Evolutionary conservation across 2,888 invertebrate species (phyloP).

Genomic region (Cerceris ruficornis): DNA sequence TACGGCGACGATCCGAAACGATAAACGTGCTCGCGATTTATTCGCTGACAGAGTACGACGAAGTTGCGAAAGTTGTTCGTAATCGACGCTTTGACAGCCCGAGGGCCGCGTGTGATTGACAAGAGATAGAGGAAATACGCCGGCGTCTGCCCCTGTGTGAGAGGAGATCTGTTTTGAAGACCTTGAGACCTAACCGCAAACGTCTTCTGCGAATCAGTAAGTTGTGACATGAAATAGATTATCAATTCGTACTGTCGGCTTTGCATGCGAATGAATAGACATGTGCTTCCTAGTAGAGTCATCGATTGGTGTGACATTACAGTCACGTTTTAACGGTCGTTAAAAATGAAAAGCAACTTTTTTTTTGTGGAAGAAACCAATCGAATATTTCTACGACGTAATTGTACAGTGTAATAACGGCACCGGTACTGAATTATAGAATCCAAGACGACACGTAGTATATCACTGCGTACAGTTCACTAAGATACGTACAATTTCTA

Average conservation of each 20-base stretch:
- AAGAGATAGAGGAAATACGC: neutral
- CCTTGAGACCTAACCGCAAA: too few species aligned
- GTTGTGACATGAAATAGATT: too few species aligned
- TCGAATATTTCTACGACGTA: neutral
- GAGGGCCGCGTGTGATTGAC: constrained; percentile 27
- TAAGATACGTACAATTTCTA: too few species aligned
- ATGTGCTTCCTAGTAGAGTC: too few species aligned
- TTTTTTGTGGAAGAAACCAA: neutral
- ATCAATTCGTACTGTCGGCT: too few species aligned
- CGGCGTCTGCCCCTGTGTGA: neutral
- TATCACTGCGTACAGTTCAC: too few species aligned
- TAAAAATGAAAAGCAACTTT: neutral
- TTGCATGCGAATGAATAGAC: too few species aligned
- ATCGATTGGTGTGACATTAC: neutral
- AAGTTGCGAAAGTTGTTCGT: constrained; percentile 20
- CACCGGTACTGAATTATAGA: too few species aligned
- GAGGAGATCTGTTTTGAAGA: too few species aligned
- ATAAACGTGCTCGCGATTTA: constrained; percentile 1
- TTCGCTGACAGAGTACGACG: neutral
- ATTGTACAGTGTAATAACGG: neutral
- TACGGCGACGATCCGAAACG: constrained; percentile 3
- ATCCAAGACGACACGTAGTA: too few species aligned
- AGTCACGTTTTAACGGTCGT: neutral
- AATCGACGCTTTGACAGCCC: constrained; percentile 7
- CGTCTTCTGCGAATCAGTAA: too few species aligned